Evolutionary conservation across 2,113 vertebrate genomes (phyloP).

Genomic region (Tachuris rubrigastra): DNA sequence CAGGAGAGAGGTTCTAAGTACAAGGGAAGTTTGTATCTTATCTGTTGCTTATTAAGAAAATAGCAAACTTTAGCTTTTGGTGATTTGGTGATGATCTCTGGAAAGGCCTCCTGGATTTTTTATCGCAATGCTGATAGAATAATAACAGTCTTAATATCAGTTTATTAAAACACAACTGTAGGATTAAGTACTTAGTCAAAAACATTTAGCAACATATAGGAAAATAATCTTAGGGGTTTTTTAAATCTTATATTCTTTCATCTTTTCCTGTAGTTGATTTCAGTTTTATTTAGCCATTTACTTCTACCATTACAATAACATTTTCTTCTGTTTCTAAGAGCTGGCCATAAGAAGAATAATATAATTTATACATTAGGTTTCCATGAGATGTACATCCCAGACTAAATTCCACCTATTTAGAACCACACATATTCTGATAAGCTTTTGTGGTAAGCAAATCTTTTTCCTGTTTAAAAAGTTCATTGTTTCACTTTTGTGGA

Average conservation of each 20-base stretch:
- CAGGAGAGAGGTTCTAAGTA: background rate
- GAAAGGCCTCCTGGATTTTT: background rate
- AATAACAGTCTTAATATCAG: background rate
- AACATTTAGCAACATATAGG: background rate
- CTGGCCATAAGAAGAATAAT: background rate
- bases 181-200: conserved; percentile 19
- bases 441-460: background rate
- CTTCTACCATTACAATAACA: background rate
- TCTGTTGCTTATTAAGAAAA: conserved; percentile 22
- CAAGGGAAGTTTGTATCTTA: background rate
- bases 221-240: background rate
- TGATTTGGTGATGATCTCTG: conserved; percentile 1
- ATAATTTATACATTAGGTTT: background rate
- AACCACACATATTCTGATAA: background rate
- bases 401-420: background rate
- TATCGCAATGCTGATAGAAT: background rate
- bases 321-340: background rate
- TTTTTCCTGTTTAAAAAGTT: background rate
- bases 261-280: background rate
- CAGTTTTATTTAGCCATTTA: background rate
- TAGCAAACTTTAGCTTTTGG: background rate
- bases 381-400: background rate
- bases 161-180: background rate
- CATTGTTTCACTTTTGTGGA: background rate
- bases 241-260: background rate